Evolutionary conservation across 2,113 vertebrate species (phyloP).

Genomic region (Phainopepla nitens): DNA sequence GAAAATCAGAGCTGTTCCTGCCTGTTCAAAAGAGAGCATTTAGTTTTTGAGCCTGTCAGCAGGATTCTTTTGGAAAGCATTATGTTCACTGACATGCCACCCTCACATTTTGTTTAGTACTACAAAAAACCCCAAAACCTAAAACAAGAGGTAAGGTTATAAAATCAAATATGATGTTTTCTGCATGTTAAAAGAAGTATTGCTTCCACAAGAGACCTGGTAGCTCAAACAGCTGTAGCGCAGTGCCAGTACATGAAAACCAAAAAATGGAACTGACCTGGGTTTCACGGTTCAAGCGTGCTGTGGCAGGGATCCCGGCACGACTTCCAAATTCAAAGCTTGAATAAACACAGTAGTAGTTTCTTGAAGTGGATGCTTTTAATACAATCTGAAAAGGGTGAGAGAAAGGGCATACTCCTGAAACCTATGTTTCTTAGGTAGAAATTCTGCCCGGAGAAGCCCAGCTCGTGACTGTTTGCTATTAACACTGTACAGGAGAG

Average conservation of each 20-base stretch:
- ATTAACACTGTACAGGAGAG: not conserved
- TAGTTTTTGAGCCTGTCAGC: not conserved
- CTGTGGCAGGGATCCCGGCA: slow-evolving; percentile 14
- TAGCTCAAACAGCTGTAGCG: not conserved
- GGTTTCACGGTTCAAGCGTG: slow-evolving; percentile 37
- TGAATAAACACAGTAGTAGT: slow-evolving; percentile 29
- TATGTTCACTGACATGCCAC: not conserved
- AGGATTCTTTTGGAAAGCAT: not conserved
- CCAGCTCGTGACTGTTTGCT: not conserved
- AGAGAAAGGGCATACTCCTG: slow-evolving; percentile 27
- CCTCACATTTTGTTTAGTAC: slow-evolving; percentile 28
- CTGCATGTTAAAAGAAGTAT: slow-evolving; percentile 34
- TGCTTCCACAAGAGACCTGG: slow-evolving; percentile 2
- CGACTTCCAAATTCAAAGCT: slow-evolving; percentile 25
- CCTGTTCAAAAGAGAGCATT: not conserved
- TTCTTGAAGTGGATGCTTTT: slow-evolving; percentile 43
- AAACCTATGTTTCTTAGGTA: slow-evolving; percentile 14
- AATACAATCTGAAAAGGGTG: slow-evolving; percentile 46
- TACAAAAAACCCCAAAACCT: not conserved
- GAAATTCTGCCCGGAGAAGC: slow-evolving; percentile 31
- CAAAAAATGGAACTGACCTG: slow-evolving; percentile 46
- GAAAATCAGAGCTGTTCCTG: not conserved
- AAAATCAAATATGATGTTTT: slow-evolving; percentile 20
- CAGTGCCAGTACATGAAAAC: slow-evolving; percentile 21
- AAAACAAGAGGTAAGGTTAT: slow-evolving; percentile 7